Base-by-base conservation (phyloP, 37 sponge, comb jelly and placozoan species). In the Diacarnus erythraeanus region DNA sequence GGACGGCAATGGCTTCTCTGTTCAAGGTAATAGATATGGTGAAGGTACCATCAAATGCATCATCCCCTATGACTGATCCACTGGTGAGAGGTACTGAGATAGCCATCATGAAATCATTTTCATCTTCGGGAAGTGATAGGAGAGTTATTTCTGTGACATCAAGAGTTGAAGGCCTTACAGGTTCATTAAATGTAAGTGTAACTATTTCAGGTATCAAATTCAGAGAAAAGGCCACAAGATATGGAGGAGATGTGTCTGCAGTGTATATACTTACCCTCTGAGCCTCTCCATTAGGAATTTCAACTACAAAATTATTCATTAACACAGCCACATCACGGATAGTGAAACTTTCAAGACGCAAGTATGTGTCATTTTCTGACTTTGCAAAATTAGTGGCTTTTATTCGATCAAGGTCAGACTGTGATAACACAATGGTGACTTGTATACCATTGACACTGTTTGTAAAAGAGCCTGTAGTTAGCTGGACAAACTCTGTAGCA, bases 341-440 rank as follows among this genome's bases (percentile, higher is more conserved):
- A 40, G 89, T 83, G 34, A 10, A 67, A 23, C 57, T 44, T 1
- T 61, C 68, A 22, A 95, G 42, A 6, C 84, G 42, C 42, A 95
- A 29, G 42, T 66, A 95, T 12, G 96, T 89, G 58, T 92, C 82
- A 56, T 83, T 81, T 4, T 1, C 31, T 61, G 84, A 78, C 56
- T 84, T 87, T n/a, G 84, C 90, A 83, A 89, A 95, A 54, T 94
- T 84, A 26, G 83, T 79, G n/a, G 87, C 81, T 67, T 83, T 86
- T 20, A 94, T 75, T 3, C 54, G 43, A 43, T 71, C 57, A 20
- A 86, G 10, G 44, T 94, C 91, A 18, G 21, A 9, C 17, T 79
- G 30, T 30, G 84, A 78, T 20, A 88, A 72, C 5, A 17, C 38
- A 12, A 72, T 41, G 5, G 82, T 58, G 2, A 81, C 83, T 41